Evolutionary conservation across 2,888 invertebrate species (phyloP).

Genomic region (Tenthredo distinguenda): DNA sequence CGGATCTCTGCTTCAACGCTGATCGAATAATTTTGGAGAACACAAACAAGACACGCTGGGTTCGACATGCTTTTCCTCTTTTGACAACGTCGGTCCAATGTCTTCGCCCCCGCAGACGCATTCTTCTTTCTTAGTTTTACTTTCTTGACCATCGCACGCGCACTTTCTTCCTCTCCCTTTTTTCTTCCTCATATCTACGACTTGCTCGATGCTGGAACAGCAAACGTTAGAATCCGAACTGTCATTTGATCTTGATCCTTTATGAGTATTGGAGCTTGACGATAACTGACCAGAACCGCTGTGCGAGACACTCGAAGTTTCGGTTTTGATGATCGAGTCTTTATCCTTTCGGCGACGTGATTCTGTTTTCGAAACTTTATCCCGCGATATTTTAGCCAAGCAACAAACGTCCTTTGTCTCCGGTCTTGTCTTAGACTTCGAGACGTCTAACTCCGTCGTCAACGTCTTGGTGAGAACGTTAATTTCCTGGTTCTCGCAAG

Average conservation of each 20-base stretch:
- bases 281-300: neutral
- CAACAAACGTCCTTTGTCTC: slow-evolving; percentile 63
- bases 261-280: slow-evolving; percentile 21
- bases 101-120: slow-evolving; percentile 34
- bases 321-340: neutral
- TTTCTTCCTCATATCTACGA: neutral
- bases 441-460: neutral
- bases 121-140: neutral
- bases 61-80: neutral
- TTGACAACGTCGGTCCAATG: neutral
- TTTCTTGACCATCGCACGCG: slow-evolving; percentile 14
- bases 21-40: slow-evolving; percentile 8
- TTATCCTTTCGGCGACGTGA: slow-evolving; percentile 23
- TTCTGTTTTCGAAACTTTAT: slow-evolving; percentile 46
- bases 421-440: slow-evolving; percentile 45
- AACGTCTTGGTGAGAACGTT: slow-evolving; percentile 1
- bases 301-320: neutral
- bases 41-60: slow-evolving; percentile 10
- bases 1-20: neutral
- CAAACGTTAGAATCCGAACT: slow-evolving; percentile 39
- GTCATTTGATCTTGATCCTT: slow-evolving; percentile 20
- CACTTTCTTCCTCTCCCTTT: slow-evolving; percentile 25
- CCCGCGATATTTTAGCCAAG: slow-evolving; percentile 62
- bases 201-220: slow-evolving; percentile 44
- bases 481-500: slow-evolving; percentile 16